Percentiles rank a stretch among this genome's conserved stretches.
Evolutionary conservation across 2,888 invertebrate genomes (phyloP).

Genomic region (Physocephala rufipes): DNA sequence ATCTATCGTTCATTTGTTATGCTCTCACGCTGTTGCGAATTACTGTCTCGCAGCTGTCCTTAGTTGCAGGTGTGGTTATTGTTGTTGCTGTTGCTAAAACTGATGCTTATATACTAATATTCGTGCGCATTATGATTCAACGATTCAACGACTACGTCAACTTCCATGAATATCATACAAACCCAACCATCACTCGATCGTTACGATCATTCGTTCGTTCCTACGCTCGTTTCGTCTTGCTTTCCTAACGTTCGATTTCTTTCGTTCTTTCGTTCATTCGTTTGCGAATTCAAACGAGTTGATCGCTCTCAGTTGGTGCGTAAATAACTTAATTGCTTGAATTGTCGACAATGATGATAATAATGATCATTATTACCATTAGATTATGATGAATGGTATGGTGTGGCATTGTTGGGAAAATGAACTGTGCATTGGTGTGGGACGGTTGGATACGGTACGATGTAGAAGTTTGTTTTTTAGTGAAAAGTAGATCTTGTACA

Average conservation of each 20-base stretch:
- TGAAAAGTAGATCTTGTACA: constrained; percentile 22
- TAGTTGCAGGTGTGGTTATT: constrained; percentile 8
- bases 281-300: background rate
- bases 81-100: background rate
- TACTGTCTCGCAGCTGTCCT: constrained; percentile 15
- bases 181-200: no score
- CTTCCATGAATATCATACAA: no score
- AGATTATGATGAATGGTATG: background rate
- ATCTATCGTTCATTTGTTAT: background rate
- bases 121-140: no score
- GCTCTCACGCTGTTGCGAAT: background rate
- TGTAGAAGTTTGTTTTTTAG: background rate
- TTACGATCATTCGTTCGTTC: no score
- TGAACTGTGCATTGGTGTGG: background rate
- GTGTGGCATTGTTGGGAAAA: background rate
- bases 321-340: constrained; percentile 23
- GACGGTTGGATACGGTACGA: background rate
- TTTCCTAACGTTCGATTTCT: no score
- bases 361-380: background rate
- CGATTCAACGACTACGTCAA: no score
- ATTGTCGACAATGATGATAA: background rate
- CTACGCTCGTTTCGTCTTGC: background rate
- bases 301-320: background rate
- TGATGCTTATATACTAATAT: no score
- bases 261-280: background rate